These are phyloP conservation scores for Drosophila punjabiensis DNA, from an alignment of 1,140 invertebrate species.

Conservation along the genomic window DNA sequence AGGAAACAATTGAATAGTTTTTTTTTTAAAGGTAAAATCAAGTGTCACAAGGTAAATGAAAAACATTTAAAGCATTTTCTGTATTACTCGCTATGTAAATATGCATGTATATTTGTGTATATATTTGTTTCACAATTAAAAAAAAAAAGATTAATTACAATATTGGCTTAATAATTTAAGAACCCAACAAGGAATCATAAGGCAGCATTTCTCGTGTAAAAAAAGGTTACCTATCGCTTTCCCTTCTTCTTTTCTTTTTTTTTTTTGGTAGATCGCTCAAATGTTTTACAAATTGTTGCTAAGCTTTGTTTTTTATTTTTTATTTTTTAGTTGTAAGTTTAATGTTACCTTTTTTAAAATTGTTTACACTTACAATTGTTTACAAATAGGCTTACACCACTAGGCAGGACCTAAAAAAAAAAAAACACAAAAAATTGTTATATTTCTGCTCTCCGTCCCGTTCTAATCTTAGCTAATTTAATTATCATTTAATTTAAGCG, in stretches of 20 bases:
- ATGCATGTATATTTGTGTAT: slow-evolving; percentile 36
- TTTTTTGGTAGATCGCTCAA: slow-evolving; percentile 73
- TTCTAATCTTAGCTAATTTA: slow-evolving; percentile 61
- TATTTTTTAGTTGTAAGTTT: slow-evolving; percentile 7
- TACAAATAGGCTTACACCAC: slow-evolving; percentile 57
- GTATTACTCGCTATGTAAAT: slow-evolving; percentile 38
- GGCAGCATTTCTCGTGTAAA: slow-evolving; percentile 76
- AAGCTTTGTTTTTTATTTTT: slow-evolving; percentile 67
- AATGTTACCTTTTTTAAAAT: slow-evolving; percentile 49
- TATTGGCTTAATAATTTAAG: slow-evolving; percentile 68
- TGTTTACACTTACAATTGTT: slow-evolving; percentile 47
- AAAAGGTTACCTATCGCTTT: slow-evolving; percentile 33
- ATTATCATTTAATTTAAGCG: slow-evolving; percentile 59
- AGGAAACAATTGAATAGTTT: slow-evolving; percentile 44
- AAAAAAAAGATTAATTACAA: slow-evolving; percentile 41
- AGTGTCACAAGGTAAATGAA: slow-evolving; percentile 48
- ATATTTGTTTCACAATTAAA: slow-evolving; percentile 36
- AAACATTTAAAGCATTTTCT: slow-evolving; percentile 63
- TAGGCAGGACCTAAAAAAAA: slow-evolving; percentile 73
- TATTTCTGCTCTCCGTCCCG: slow-evolving; percentile 4
- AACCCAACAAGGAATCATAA: slow-evolving; percentile 84
- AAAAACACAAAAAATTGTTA: slow-evolving; percentile 62
- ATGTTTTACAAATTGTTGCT: slow-evolving; percentile 78
- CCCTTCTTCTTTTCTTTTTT: slow-evolving; percentile 19
- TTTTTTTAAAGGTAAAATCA: neutral